Base-by-base conservation (phyloP, 2,113 vertebrate genomes). In the Prochilodus magdalenae region DNA sequence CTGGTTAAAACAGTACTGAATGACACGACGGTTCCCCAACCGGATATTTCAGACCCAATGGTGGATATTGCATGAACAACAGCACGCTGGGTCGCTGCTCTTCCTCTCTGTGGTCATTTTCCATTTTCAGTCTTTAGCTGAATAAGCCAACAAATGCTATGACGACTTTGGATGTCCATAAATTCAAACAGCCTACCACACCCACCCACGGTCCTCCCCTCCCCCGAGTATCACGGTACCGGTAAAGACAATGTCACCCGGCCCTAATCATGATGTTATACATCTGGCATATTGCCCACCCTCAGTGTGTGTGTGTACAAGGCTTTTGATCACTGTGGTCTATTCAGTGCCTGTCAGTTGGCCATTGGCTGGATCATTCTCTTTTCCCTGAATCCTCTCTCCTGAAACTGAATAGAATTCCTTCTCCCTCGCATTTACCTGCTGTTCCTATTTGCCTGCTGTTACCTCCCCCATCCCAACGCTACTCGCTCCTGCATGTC, bases 371-470 rank as follows among this genome's bases (percentile, higher is more conserved):
- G 5, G 18, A 66, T 44, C 33, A 44, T 70, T 70, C 66, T 44
- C 33, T 33, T n/a, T 22, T 24, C 33, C 6, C 20, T 14, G 15
- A 62, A 7, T n/a, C 11, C 20, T 40, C 67, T 79, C 53, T 40
- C 62, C 14, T 62, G 24, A 79, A 51, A 71, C 16, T 3, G 18
- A 59, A 14, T 33, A 36, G 20, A 49, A 72, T 29, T 44, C 67
- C 55, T 47, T n/a, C 77, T 13, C 3, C 40, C 40, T 62, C 77
- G 47, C 77, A 53, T 72, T 72, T 72, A 80, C 77, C 67, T 72
- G 67, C 75, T 67, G 47, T 67, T 77, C 63, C 53, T 51, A 62
- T 67, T 15, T 53, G 47, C 60, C 60, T 53, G 62, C 77, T 72
- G 77, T 47, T 79, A 12, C 33, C 66, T 60, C 77, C 26, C 29